These are phyloP conservation scores for Vultur gryphus DNA, from an alignment of 2,797 vertebrate species.

Conservation along the genomic window DNA sequence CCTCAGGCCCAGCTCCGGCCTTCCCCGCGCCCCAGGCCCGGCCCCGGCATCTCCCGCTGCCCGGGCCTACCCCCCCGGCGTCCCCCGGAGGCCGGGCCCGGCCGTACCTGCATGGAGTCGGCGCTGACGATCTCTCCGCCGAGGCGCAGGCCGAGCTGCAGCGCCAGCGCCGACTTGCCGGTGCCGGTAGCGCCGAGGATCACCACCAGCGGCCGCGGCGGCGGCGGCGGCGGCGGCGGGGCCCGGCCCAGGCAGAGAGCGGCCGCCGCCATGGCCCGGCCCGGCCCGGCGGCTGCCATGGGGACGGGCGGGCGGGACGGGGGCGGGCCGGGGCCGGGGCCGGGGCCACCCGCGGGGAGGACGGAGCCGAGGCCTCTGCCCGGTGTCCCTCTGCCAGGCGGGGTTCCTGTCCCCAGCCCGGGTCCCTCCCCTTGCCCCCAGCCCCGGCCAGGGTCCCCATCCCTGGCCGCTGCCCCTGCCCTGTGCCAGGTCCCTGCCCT, in stretches of 20 bases:
- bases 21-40: not conserved
- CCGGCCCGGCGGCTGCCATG: not conserved
- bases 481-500: not conserved
- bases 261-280: not conserved
- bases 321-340: not conserved
- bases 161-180: slow-evolving; percentile 89
- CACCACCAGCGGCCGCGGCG: slow-evolving; percentile 82
- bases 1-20: not conserved
- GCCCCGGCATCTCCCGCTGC: not conserved
- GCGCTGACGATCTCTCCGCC: slow-evolving; percentile 92
- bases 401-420: not conserved
- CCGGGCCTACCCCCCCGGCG: not conserved
- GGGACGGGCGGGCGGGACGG: not conserved
- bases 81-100: not conserved
- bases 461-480: no score
- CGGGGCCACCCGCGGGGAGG: not conserved
- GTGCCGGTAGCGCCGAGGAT: slow-evolving; percentile 92
- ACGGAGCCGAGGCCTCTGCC: not conserved
- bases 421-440: no score
- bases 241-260: not conserved
- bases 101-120: slow-evolving; percentile 93
- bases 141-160: slow-evolving; percentile 85
- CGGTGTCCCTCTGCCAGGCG: not conserved
- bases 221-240: not conserved
- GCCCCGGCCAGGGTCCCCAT: no score